phyloP scores from a whole-genome alignment of 92 coral and sea anemone species.

The Heliopora coerulea region DNA sequence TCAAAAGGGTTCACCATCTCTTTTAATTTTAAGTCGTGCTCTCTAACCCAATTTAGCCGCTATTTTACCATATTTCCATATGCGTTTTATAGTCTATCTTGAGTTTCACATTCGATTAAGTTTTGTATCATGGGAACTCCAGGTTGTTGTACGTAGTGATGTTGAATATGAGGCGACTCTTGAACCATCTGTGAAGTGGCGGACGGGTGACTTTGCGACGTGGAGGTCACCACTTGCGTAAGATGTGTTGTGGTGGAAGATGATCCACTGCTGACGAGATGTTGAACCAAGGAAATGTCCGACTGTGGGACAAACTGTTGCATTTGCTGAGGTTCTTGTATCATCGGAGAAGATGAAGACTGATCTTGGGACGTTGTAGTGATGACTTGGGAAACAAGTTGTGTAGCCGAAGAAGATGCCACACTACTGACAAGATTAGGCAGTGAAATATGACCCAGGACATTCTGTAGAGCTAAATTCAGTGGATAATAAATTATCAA shows the following conservation, averaged over 20 bases:
- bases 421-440: background rate
- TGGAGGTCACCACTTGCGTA: background rate
- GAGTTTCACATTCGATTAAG: constrained; percentile 19
- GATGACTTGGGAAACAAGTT: constrained; percentile 30
- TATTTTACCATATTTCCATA: background rate
- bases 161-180: background rate
- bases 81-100: background rate
- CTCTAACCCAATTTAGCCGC: too few relatives aligned
- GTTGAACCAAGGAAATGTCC: background rate
- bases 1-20: too few relatives aligned
- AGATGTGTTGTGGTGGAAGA: constrained; percentile 17
- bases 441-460: constrained; percentile 13
- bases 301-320: constrained; percentile 17
- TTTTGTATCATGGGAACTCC: constrained; percentile 5
- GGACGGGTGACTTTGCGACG: constrained; percentile 7
- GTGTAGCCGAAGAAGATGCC: constrained; percentile 16
- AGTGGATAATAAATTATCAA: background rate
- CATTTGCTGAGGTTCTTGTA: constrained; percentile 17
- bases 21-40: too few relatives aligned
- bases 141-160: constrained; percentile 19
- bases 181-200: background rate
- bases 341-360: background rate
- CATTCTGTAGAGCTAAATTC: constrained; percentile 20
- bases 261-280: background rate
- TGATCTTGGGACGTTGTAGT: constrained; percentile 30